phyloP scores from a whole-genome alignment of 2,888 invertebrate genomes.

The Lepidochrysops patricia region DNA sequence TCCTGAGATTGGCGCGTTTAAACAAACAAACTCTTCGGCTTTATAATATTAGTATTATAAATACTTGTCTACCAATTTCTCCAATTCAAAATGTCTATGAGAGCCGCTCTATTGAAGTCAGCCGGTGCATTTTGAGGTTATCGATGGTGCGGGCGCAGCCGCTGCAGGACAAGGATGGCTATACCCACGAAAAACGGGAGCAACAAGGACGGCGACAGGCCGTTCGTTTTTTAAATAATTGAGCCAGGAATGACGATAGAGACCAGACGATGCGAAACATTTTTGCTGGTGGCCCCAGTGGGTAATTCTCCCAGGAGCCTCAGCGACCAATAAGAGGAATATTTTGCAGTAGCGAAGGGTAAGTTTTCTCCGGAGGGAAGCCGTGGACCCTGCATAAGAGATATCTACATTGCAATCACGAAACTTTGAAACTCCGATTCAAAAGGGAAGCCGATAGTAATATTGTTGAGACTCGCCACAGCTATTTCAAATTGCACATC shows the following conservation, averaged over 20 bases:
- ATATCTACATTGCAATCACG: too few species aligned
- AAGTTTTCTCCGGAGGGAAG: too few species aligned
- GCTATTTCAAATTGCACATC: too few species aligned
- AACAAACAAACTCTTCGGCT: too few species aligned
- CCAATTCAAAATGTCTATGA: slow-evolving; percentile 73
- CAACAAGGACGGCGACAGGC: slow-evolving; percentile 45
- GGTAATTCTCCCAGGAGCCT: slow-evolving; percentile 28
- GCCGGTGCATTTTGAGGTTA: slow-evolving; percentile 70
- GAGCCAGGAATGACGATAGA: slow-evolving; percentile 69
- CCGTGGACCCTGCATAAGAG: too few species aligned
- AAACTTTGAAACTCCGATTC: too few species aligned
- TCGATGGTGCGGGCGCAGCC: slow-evolving; percentile 60
- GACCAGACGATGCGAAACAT: slow-evolving; percentile 60
- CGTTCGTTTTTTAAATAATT: slow-evolving; percentile 70
- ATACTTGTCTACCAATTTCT: slow-evolving; percentile 64
- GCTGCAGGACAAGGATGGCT: slow-evolving; percentile 41
- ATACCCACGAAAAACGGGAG: slow-evolving; percentile 40
- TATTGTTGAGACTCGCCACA: too few species aligned
- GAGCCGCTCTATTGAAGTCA: slow-evolving; percentile 66
- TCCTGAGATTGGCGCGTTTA: too few species aligned
- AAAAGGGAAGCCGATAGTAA: too few species aligned
- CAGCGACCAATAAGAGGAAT: slow-evolving; percentile 34
- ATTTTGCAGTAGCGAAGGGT: too few species aligned
- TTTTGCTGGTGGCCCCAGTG: slow-evolving; percentile 62
- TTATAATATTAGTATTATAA: too few species aligned